Conservation (phyloP, 2,113 vertebrate species). For the Alligator mississippiensis region DNA sequence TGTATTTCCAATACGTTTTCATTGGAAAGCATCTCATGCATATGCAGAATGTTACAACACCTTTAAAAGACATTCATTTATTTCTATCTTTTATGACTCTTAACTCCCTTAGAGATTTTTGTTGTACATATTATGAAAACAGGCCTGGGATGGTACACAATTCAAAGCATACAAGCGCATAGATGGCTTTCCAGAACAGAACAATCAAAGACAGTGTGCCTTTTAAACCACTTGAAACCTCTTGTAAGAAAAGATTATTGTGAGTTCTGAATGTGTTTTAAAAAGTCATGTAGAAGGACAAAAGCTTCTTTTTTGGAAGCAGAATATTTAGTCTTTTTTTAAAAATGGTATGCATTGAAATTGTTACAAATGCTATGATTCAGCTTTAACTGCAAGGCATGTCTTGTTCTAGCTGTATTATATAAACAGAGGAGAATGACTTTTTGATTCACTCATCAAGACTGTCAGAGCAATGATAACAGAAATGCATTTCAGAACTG, state of each 20-base stretch:
- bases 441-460: neutral
- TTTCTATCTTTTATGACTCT: neutral
- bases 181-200: no score
- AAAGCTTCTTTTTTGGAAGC: fast-evolving
- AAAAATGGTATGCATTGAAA: neutral
- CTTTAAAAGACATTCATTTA: no score
- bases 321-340: neutral
- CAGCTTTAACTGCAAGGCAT: neutral
- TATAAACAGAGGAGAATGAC: neutral
- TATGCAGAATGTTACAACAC: neutral
- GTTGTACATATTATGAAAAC: no score
- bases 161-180: no score
- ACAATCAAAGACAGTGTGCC: no score
- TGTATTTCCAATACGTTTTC: neutral
- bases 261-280: neutral
- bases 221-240: neutral
- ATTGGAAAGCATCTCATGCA: neutral
- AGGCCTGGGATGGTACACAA: no score
- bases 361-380: neutral
- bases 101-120: neutral
- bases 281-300: neutral
- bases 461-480: neutral
- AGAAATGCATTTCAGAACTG: neutral
- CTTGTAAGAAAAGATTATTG: neutral
- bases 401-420: neutral